Conservation (phyloP, 1,140 invertebrate genomes). For the Micrasema minimum region DNA sequence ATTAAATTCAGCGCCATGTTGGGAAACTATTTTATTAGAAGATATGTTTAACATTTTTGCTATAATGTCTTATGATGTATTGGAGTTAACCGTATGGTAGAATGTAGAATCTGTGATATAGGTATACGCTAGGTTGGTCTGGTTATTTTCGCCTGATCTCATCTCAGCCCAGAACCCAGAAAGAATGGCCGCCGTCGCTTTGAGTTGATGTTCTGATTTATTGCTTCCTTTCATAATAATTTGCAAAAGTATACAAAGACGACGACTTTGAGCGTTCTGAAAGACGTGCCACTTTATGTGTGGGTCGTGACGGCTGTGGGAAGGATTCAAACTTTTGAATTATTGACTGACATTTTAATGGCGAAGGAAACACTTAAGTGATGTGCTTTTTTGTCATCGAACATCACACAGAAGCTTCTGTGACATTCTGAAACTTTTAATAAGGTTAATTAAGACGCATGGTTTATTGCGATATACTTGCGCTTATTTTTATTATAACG, state of each 20-base stretch:
- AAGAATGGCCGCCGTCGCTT: slow-evolving; percentile 31
- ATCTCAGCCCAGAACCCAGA: no score
- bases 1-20: no score
- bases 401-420: slow-evolving; percentile 17
- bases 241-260: slow-evolving; percentile 42
- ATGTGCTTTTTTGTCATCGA: slow-evolving; percentile 9
- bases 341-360: slow-evolving; percentile 42
- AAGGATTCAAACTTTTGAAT: slow-evolving; percentile 41
- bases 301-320: slow-evolving; percentile 19
- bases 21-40: no score
- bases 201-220: slow-evolving; percentile 43
- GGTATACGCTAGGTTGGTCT: no score
- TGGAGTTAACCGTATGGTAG: no score
- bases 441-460: no score
- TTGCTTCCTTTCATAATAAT: slow-evolving; percentile 47
- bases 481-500: no score
- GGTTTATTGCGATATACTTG: no score
- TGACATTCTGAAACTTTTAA: background rate
- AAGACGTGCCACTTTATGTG: slow-evolving; percentile 30
- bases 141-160: slow-evolving; percentile 38
- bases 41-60: no score
- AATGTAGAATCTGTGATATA: no score
- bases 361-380: slow-evolving; percentile 27
- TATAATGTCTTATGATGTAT: no score
- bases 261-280: slow-evolving; percentile 15